These are phyloP conservation scores for Pterocles burchelli DNA, from an alignment of 2,113 vertebrate genomes.

Conservation along the genomic window DNA sequence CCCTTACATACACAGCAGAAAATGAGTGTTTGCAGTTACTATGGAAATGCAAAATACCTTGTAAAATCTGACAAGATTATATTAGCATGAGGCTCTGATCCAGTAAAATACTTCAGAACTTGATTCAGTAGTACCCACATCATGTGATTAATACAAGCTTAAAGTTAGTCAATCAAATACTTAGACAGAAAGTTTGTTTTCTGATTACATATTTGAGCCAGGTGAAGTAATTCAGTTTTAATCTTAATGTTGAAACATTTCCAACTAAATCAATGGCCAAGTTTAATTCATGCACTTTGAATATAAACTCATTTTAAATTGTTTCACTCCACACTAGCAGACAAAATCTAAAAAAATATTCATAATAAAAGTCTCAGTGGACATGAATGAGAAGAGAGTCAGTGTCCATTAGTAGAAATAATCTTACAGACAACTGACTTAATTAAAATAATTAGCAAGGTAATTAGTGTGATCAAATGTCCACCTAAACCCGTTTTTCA, in stretches of 20 bases:
- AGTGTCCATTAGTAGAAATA: neutral
- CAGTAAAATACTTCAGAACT: neutral
- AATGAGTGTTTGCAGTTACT: neutral
- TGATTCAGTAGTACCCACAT: neutral
- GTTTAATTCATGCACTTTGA: neutral
- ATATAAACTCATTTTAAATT: neutral
- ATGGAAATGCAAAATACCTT: neutral
- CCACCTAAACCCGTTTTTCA: neutral
- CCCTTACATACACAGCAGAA: neutral
- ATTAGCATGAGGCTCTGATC: neutral
- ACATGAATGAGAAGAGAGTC: neutral
- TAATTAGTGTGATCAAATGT: neutral
- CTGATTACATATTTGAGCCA: neutral
- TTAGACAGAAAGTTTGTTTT: neutral
- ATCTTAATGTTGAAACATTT: neutral
- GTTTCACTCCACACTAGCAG: neutral
- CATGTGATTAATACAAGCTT: neutral
- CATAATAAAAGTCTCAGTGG: neutral
- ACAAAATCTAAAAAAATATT: neutral
- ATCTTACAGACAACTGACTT: neutral
- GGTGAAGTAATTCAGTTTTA: neutral
- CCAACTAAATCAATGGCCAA: neutral
- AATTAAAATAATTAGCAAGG: neutral
- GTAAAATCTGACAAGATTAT: neutral
- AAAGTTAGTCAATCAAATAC: neutral